Evolutionary conservation across 2,797 vertebrate species (phyloP), one percentile per base, ranked within the genome.

Genomic region (Sylvilagus floridanus): DNA sequence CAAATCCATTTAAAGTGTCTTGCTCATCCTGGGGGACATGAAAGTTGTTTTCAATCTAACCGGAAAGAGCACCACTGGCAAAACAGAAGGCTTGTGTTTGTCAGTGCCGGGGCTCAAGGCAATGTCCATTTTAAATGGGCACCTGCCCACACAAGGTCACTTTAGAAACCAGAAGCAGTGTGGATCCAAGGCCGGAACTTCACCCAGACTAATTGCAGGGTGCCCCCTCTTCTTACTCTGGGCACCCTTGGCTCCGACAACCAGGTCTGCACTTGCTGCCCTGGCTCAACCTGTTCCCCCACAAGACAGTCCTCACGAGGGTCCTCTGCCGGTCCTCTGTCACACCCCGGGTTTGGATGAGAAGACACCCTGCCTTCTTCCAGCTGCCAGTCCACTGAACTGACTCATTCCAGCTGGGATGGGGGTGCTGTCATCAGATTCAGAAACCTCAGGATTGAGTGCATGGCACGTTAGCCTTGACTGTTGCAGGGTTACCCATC

Each of bases 1-100:
- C 88, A 92, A 50, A 24, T 76, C 22, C 84, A 78, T 78, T 84
- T 94, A 52, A 84, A 84, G 60, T 84, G 60, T 82, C 93, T 90
- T 37, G 47, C 42, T 88, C 54, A 4, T 17, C n/a, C 47, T n/a
- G 30, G 16, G 32, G 63, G 21, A 85, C 83, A 87, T 30, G 42
- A 73, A 87, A 88, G 60, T 54, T 81, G 17, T 92, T 92, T 95
- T 71, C 54, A 47, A 0, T 78, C 54, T 60, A 91, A 52, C 32
- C 12, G 63, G 75, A 75, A 85, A 76, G 88, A 82, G 47, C 13
- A 57, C 21, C 24, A n/a, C 52, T 89, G 72, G 28, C 85, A 35
- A 85, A 96, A 92, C n/a, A 69, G 10, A 93, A 75, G 47, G 54
- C 11, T 35, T 17, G 0, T 8, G 0, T 86, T 95, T 78, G 14